Evolutionary conservation across 2,113 vertebrate genomes (phyloP).

Genomic region (Anolis sagrei): DNA sequence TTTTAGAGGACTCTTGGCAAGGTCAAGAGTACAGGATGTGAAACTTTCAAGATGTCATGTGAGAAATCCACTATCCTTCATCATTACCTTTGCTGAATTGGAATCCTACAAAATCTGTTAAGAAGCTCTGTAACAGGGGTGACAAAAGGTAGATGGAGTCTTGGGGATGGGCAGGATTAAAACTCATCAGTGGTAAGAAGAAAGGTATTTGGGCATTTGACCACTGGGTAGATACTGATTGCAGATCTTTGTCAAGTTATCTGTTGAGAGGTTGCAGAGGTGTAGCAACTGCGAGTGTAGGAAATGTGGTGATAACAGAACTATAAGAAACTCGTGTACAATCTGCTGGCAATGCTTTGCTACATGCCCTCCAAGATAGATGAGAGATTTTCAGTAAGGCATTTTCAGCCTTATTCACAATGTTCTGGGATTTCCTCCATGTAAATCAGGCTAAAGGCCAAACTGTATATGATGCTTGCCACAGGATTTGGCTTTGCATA

Average conservation of each 20-base stretch:
- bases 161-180: not conserved
- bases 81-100: too few relatives aligned
- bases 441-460: not conserved
- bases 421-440: not conserved
- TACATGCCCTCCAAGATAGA: too few relatives aligned
- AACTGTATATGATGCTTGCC: not conserved
- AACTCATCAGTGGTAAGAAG: not conserved
- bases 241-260: not conserved
- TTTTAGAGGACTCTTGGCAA: not conserved
- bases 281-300: too few relatives aligned
- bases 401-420: not conserved
- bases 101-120: not conserved
- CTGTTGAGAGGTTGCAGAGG: not conserved
- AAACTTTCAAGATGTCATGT: too few relatives aligned
- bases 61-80: too few relatives aligned
- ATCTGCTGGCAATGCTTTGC: not conserved
- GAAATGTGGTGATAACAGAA: not conserved
- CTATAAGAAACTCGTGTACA: not conserved
- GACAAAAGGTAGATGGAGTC: not conserved
- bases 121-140: not conserved
- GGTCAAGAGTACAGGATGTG: too few relatives aligned
- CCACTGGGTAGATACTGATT: not conserved
- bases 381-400: too few relatives aligned
- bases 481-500: not conserved
- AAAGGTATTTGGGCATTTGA: not conserved